Evolutionary conservation across 2,797 vertebrate species (phyloP).

Genomic region (Tamandua tetradactyla): DNA sequence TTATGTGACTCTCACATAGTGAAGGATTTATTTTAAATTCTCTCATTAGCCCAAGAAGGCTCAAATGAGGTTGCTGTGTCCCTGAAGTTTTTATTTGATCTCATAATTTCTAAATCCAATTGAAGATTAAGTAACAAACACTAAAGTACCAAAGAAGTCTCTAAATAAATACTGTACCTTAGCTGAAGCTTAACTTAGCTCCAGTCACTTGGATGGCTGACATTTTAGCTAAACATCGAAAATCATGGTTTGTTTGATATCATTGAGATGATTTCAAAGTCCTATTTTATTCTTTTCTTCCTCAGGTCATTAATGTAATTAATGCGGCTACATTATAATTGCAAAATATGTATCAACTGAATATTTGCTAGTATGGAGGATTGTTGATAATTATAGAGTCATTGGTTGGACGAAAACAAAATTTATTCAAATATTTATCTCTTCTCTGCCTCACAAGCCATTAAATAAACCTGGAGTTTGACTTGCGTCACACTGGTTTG

Average conservation of each 20-base stretch:
- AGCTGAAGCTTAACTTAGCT: not conserved
- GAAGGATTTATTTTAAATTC: slow-evolving; percentile 35
- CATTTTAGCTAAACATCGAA: slow-evolving; percentile 25
- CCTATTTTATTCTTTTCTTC: not conserved
- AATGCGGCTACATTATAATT: not conserved
- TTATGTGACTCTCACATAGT: slow-evolving; percentile 20
- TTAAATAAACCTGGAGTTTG: slow-evolving; percentile 32
- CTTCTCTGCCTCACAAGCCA: slow-evolving; percentile 57
- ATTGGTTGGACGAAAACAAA: slow-evolving; percentile 46
- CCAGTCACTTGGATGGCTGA: not conserved
- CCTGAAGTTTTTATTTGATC: slow-evolving; percentile 12
- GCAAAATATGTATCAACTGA: slow-evolving; percentile 14
- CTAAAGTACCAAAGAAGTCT: not conserved
- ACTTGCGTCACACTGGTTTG: slow-evolving; percentile 58
- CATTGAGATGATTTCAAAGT: not conserved
- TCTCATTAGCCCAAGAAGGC: not conserved
- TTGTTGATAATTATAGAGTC: not conserved
- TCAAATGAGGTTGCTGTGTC: not conserved
- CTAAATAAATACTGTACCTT: not conserved
- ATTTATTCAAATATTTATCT: not conserved
- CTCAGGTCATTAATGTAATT: not conserved
- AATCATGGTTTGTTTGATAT: not conserved
- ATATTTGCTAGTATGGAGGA: not conserved
- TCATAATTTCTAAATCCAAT: slow-evolving; percentile 13
- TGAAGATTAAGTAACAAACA: slow-evolving; percentile 46